Evolutionary conservation across 2,888 invertebrate genomes (phyloP).

Genomic region (Ctenicera cuprea): DNA sequence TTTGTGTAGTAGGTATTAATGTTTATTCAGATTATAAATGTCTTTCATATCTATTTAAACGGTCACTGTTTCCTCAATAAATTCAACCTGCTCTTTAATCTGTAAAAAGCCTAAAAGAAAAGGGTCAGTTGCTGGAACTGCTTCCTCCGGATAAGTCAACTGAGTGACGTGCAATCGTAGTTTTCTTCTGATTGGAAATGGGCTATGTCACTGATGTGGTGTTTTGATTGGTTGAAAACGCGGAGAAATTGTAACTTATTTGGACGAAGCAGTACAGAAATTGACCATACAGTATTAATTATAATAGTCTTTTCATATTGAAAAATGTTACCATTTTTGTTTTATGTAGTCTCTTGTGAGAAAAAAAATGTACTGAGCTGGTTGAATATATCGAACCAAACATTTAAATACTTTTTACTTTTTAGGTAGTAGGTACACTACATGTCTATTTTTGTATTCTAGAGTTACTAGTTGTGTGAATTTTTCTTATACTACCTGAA

Average conservation of each 20-base stretch:
- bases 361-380: constrained; percentile 23
- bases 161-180: too few species aligned
- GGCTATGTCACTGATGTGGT: background rate
- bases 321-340: constrained; percentile 24
- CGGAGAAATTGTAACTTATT: background rate
- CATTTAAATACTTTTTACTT: constrained; percentile 14
- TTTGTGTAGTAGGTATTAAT: constrained; percentile 3
- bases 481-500: constrained; percentile 25
- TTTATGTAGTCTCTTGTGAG: constrained; percentile 21
- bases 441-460: constrained; percentile 39
- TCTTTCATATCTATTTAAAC: constrained; percentile 32
- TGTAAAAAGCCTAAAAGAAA: constrained; percentile 5
- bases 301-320: constrained; percentile 25
- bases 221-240: background rate
- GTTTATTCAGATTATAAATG: constrained; percentile 5
- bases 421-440: constrained; percentile 15
- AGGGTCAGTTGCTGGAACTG: background rate
- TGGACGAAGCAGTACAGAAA: background rate
- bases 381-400: constrained; percentile 43
- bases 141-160: background rate
- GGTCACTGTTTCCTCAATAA: constrained; percentile 33
- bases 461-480: constrained; percentile 28
- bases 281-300: constrained; percentile 13
- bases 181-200: background rate
- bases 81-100: constrained; percentile 34